Conservation (phyloP, 1,140 invertebrate species). For the Lethocerus indicus region DNA sequence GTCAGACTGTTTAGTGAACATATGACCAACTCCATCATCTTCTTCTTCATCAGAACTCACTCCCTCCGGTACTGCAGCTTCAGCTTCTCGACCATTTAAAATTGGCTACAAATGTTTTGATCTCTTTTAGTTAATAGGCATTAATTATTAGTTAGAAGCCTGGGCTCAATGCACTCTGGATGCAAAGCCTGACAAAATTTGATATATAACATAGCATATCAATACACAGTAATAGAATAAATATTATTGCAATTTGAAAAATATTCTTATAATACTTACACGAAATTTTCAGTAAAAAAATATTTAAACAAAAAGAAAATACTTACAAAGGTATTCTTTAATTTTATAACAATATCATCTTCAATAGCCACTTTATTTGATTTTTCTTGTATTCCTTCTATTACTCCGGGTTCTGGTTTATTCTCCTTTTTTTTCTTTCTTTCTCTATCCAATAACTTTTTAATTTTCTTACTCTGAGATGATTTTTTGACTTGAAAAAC, state of each 20-base stretch:
- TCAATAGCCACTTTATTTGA: conserved; percentile 8
- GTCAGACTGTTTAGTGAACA: conserved; percentile 40
- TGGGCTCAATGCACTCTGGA: no score
- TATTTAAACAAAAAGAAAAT: background rate
- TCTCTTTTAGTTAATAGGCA: no score
- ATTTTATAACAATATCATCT: conserved; percentile 18
- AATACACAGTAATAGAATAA: no score
- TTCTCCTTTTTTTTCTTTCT: conserved; percentile 44
- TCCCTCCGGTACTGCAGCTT: conserved; percentile 56
- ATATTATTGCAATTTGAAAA: no score
- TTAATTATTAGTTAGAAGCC: no score
- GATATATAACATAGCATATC: background rate
- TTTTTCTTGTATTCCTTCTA: conserved; percentile 10
- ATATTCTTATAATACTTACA: no score
- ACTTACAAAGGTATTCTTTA: conserved; percentile 19
- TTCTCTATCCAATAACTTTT: conserved; percentile 66
- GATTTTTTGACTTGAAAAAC: conserved; percentile 91
- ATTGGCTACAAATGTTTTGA: conserved; percentile 32
- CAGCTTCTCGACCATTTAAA: conserved; percentile 59
- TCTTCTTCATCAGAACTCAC: conserved; percentile 50
- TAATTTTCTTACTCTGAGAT: conserved; percentile 76
- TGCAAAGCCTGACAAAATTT: background rate
- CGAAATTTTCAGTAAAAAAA: no score
- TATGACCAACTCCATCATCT: conserved; percentile 29
- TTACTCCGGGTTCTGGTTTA: no score